These are phyloP conservation scores for Manduca sexta DNA, from an alignment of 1,140 invertebrate species.

Conservation along the genomic window DNA sequence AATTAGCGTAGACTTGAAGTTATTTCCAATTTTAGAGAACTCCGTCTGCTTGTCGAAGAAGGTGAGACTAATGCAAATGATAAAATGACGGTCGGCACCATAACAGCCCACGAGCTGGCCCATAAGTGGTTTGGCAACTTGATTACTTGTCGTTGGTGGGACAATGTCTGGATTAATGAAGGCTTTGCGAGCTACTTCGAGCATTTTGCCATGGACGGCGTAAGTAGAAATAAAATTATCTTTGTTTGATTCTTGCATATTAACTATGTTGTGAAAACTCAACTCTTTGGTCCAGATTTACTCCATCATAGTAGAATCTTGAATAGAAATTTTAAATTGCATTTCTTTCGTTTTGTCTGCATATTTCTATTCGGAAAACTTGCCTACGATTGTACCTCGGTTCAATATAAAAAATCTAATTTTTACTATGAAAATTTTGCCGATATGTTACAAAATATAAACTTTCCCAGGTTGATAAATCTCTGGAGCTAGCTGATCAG, in stretches of 20 bases:
- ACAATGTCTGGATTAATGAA: conserved; percentile 85
- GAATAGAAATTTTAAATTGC: too few species aligned
- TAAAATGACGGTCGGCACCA: conserved; percentile 64
- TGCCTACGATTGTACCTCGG: too few species aligned
- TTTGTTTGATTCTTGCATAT: too few species aligned
- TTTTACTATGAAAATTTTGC: too few species aligned
- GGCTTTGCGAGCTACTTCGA: conserved; percentile 87
- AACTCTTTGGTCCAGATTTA: too few species aligned
- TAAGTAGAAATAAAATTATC: too few species aligned
- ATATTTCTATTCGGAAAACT: too few species aligned
- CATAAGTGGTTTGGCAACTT: conserved; percentile 76
- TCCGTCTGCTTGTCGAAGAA: conserved; percentile 50
- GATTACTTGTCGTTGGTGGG: conserved; percentile 74
- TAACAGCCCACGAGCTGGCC: conserved; percentile 74
- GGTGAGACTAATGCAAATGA: conserved; percentile 49
- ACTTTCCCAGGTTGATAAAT: conserved; percentile 32
- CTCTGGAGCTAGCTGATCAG: conserved; percentile 45
- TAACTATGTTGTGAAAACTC: not conserved
- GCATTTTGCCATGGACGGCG: conserved; percentile 78
- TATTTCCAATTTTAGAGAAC: conserved; percentile 46
- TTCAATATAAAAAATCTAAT: too few species aligned
- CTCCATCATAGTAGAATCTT: too few species aligned
- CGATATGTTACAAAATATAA: not conserved
- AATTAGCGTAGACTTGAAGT: too few species aligned
- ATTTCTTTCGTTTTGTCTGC: too few species aligned